Base-by-base conservation (phyloP, 2,888 invertebrate species). In the Malthinus seriepunctatus region DNA sequence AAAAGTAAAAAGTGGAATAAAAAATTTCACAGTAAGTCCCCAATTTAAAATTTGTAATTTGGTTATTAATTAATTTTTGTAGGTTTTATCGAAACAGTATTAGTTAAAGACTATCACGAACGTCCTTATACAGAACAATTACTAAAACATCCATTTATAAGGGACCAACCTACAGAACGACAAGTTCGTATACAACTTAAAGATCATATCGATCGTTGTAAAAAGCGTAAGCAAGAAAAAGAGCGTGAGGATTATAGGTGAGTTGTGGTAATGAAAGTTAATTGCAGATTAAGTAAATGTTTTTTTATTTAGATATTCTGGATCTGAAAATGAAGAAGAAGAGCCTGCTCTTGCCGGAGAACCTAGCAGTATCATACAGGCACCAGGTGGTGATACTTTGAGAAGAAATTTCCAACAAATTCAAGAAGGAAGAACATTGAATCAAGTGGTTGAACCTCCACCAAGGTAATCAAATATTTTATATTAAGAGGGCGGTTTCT, bases 1-100 rank as follows among this genome's bases (percentile, higher is more conserved):
- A 98, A 96, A 82, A 95, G 95, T 62, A 96, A 96, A 82, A 97
- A 97, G 78, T 97, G 97, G 97, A 90, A 93, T 60, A 96, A 97
- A 80, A 95, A 95, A 81, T 98, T 97, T 82, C 95, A 97, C 77
- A 87, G 81, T 79, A 63, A 53, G 70, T 53, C 31, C 38, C 32
- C 6, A 32, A 11, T 14, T 42, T 42, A 15, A 8, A 14, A 32
- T 15, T 47, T 10, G 11, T n/a, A 45, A 45, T 34, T 50, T 23
- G 12, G 50, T 64, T 59, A 23, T 15, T 15, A 23, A 15, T 14
- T 15, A 6, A 12, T n/a, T 56, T 49, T 66, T 69, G 8, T 64
- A 82, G 80, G 93, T 76, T 99, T 99, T 79, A 97, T 99, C 79
- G 98, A 99, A 81, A 96, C 96, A 71, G 97, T 98, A 73, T 64